phyloP scores from a whole-genome alignment of 2,113 vertebrate genomes.

The Seriola quinqueradiata region DNA sequence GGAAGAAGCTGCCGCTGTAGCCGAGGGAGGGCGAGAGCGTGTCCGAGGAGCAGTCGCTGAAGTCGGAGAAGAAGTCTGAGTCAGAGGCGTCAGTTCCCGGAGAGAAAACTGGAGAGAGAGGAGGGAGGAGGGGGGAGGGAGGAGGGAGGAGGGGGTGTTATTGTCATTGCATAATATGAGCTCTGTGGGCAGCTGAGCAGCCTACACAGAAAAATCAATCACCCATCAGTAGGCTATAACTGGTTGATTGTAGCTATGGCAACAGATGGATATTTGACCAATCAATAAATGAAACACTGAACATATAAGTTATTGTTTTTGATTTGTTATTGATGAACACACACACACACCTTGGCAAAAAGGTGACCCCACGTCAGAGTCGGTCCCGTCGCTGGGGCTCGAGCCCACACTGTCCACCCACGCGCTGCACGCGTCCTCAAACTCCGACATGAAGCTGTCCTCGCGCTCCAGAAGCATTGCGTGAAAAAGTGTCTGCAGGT shows the following conservation, averaged over 20 bases:
- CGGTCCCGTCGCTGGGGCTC: slow-evolving; percentile 60
- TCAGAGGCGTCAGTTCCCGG: slow-evolving; percentile 84
- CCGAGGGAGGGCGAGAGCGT: slow-evolving; percentile 87
- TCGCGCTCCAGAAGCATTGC: slow-evolving; percentile 75
- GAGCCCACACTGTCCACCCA: slow-evolving; percentile 80
- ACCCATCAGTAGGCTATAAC: no score
- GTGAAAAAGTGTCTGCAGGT: not conserved
- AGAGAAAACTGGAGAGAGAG: slow-evolving; percentile 82
- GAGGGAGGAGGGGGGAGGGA: slow-evolving; percentile 27
- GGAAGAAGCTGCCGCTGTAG: slow-evolving; percentile 91
- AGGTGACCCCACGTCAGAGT: slow-evolving; percentile 75
- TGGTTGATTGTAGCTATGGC: not conserved
- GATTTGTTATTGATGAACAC: no score
- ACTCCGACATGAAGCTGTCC: slow-evolving; percentile 81
- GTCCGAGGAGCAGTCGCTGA: slow-evolving; percentile 85
- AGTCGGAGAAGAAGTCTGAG: slow-evolving; percentile 89
- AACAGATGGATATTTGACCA: not conserved
- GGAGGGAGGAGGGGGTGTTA: slow-evolving; percentile 41
- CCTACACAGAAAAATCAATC: slow-evolving; percentile 11
- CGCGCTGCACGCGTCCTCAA: slow-evolving; percentile 80
- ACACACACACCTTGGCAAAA: slow-evolving; percentile 72
- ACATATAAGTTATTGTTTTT: no score
- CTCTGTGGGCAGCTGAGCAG: slow-evolving; percentile 20
- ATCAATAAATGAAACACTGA: no score
- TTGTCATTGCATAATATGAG: slow-evolving; percentile 59